Evolutionary conservation across 64 coral and sea anemone species (phyloP).

Genomic region (Actinia equina): DNA sequence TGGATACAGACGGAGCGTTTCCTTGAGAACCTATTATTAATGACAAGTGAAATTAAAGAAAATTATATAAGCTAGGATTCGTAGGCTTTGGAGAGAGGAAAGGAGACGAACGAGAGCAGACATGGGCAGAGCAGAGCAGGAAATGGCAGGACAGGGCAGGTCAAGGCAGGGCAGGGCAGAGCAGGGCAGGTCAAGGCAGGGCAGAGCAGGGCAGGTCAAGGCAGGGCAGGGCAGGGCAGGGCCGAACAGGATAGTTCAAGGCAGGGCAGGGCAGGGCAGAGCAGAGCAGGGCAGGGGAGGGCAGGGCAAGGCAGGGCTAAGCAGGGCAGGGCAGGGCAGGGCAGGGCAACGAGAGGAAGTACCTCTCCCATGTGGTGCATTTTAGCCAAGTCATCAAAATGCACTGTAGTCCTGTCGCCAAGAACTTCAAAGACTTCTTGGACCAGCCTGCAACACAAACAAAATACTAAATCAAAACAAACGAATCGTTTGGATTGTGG

Average conservation of each 20-base stretch:
- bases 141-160: neutral
- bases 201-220: no score
- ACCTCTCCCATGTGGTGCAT: conserved; percentile 53
- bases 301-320: no score
- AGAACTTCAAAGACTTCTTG: conserved; percentile 50
- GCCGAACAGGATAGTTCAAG: neutral
- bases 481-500: neutral
- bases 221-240: no score
- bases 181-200: no score
- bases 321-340: no score
- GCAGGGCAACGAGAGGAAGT: neutral
- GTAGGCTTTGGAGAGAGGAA: no score
- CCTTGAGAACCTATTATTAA: conserved; percentile 36
- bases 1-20: conserved; percentile 54
- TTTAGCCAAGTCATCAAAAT: conserved; percentile 64
- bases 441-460: neutral
- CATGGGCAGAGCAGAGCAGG: no score
- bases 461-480: neutral
- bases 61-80: no score
- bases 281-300: no score
- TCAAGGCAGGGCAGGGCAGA: no score
- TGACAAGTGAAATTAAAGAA: neutral
- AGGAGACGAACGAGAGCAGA: no score
- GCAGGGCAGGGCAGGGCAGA: neutral
- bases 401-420: conserved; percentile 41